phyloP scores from a whole-genome alignment of 2,888 invertebrate species.

The Drosophila maculinotata region DNA sequence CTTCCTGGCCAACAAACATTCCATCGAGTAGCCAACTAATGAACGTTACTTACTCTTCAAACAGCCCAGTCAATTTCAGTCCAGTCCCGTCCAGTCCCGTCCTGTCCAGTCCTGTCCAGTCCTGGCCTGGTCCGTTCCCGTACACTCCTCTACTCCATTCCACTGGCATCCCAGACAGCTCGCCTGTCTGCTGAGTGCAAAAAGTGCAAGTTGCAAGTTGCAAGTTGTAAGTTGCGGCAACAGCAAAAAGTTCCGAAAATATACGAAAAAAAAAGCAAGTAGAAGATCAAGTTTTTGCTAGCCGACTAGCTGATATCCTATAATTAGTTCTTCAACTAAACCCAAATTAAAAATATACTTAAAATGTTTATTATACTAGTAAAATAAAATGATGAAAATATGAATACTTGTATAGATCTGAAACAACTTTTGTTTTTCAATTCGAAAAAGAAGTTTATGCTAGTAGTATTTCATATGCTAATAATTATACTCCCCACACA shows the following conservation, averaged over 20 bases:
- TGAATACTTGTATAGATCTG: too few relatives aligned
- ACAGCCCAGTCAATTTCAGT: constrained; percentile 6
- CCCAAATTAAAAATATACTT: background rate
- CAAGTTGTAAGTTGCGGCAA: too few relatives aligned
- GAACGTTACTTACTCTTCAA: constrained; percentile 37
- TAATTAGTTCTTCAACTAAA: background rate
- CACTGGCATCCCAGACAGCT: background rate
- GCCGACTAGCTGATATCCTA: constrained; percentile 22
- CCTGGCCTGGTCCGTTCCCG: background rate
- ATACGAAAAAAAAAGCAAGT: constrained; percentile 8
- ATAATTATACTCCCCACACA: too few relatives aligned
- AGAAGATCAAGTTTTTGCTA: background rate
- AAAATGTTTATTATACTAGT: too few relatives aligned
- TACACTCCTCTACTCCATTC: background rate
- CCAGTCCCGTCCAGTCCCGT: constrained; percentile 1
- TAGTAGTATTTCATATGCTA: too few relatives aligned
- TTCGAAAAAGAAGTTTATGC: too few relatives aligned
- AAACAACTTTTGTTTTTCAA: too few relatives aligned
- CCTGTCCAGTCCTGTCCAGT: too few relatives aligned
- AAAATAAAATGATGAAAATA: too few relatives aligned
- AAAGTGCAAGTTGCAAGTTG: constrained; percentile 75
- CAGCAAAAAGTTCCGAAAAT: constrained; percentile 40
- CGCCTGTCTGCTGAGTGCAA: constrained; percentile 27
- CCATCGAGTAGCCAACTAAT: constrained; percentile 47
- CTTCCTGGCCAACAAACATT: constrained; percentile 47